phyloP scores from a whole-genome alignment of 2,797 vertebrate species.

The Lophotriccus pileatus region DNA sequence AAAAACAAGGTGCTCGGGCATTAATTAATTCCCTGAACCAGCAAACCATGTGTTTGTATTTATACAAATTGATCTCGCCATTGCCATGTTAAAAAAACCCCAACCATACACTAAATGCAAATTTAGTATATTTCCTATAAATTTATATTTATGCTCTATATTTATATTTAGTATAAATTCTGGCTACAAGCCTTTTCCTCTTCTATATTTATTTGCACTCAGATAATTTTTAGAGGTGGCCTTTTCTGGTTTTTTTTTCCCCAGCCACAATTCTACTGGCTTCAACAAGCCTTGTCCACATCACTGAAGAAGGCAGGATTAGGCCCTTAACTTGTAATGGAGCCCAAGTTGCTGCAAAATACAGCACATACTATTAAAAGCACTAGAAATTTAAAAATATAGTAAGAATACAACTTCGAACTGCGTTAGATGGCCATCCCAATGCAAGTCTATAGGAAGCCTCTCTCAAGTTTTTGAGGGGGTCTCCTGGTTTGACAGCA shows the following conservation, averaged over 20 bases:
- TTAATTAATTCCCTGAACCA: constrained; percentile 7
- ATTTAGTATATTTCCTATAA: background rate
- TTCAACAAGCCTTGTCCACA: background rate
- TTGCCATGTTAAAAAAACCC: background rate
- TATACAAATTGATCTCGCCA: background rate
- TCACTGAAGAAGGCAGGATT: background rate
- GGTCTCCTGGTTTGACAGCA: background rate
- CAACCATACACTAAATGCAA: background rate
- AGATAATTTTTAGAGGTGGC: background rate
- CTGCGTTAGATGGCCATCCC: background rate
- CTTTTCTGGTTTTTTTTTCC: background rate
- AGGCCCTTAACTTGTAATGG: background rate
- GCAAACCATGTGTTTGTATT: background rate
- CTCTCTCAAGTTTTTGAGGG: background rate
- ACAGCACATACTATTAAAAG: background rate
- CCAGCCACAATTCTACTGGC: background rate
- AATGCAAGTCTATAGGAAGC: background rate
- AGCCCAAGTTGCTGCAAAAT: background rate
- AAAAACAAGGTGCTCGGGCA: background rate
- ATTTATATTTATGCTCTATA: no score
- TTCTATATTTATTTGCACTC: background rate
- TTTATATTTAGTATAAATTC: background rate
- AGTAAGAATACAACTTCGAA: background rate
- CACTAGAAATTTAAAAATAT: background rate
- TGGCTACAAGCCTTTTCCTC: background rate